Conservation (phyloP, 2,113 vertebrate genomes). For the Nannospalax galili region DNA sequence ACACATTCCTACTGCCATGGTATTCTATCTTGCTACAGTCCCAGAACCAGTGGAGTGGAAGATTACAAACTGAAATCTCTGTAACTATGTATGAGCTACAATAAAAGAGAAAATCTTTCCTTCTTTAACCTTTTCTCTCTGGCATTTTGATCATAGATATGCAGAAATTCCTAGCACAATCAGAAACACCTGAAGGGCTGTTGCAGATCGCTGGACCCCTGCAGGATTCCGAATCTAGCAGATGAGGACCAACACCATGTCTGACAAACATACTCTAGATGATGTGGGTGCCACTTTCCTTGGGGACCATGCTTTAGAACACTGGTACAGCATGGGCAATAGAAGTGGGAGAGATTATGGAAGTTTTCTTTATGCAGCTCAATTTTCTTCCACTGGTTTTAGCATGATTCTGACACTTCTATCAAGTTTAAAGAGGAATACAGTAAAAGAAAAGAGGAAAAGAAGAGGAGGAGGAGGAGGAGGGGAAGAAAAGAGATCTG, state of each 20-base stretch:
- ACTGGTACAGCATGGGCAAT: not conserved
- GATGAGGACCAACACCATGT: too few species aligned
- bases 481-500: not conserved
- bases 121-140: not conserved
- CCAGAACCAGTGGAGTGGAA: not conserved
- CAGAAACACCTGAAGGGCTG: not conserved
- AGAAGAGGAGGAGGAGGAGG: not conserved
- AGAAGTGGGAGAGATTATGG: not conserved
- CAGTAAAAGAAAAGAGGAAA: not conserved
- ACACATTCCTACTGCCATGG: not conserved
- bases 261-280: not conserved
- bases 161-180: too few species aligned
- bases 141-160: not conserved
- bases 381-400: not conserved
- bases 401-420: not conserved
- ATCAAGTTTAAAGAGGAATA: not conserved
- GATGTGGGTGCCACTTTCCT: not conserved
- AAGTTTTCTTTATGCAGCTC: not conserved
- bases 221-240: not conserved
- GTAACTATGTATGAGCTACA: not conserved
- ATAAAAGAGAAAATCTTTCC: not conserved
- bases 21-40: not conserved
- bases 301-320: not conserved
- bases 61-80: not conserved
- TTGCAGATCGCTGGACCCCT: not conserved